Conservation (phyloP, 1,140 invertebrate genomes). For the Heliconius himera region DNA sequence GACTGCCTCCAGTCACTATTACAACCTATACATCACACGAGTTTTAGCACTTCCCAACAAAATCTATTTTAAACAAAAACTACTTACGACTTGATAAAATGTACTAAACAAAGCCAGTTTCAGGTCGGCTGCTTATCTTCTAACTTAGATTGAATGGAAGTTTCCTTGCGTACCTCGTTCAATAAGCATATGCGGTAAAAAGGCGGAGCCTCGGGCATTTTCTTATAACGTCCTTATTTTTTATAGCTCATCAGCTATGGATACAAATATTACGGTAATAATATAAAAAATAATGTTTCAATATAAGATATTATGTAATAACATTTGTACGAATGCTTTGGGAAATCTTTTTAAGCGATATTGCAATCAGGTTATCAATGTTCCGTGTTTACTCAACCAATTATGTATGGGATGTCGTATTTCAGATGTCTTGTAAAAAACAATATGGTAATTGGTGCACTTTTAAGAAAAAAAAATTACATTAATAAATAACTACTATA, state of each 20-base stretch:
- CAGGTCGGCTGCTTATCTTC: constrained; percentile 33
- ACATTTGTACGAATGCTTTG: background rate
- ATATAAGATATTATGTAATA: constrained; percentile 1
- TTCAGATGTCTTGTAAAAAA: too few species aligned
- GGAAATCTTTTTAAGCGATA: background rate
- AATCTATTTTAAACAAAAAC: constrained; percentile 41
- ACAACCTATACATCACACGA: constrained; percentile 30
- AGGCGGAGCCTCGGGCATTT: constrained; percentile 19
- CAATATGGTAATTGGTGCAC: too few species aligned
- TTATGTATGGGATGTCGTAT: too few species aligned
- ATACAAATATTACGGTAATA: constrained; percentile 21
- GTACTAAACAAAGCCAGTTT: constrained; percentile 30
- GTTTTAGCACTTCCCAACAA: constrained; percentile 38
- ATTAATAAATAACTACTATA: too few species aligned
- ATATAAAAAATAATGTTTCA: constrained; percentile 21
- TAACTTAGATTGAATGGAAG: constrained; percentile 37
- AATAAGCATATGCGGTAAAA: constrained; percentile 37
- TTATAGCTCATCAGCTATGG: constrained; percentile 24
- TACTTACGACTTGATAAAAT: constrained; percentile 39
- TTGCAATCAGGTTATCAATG: too few species aligned
- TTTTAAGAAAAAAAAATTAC: too few species aligned
- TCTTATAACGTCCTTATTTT: constrained; percentile 36
- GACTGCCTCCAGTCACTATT: constrained; percentile 34
- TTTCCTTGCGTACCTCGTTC: constrained; percentile 26
- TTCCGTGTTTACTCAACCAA: too few species aligned